Conservation (phyloP, 2,113 vertebrate genomes). For the Poeciliopsis turrubarensis region DNA sequence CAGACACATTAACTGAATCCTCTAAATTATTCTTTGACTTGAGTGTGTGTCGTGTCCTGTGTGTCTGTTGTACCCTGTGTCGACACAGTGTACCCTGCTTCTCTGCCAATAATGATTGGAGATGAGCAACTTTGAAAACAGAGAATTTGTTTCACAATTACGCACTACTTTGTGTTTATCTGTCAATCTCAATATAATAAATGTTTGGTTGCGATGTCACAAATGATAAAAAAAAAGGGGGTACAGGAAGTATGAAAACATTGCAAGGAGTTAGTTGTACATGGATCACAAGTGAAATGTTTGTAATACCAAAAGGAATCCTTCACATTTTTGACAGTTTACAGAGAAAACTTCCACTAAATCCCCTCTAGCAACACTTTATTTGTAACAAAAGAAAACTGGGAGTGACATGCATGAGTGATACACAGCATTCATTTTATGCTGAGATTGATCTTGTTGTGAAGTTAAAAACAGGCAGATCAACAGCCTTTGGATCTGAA, state of each 20-base stretch:
- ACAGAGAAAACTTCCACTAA: conserved; percentile 33
- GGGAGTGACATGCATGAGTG: conserved; percentile 26
- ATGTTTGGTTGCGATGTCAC: neutral
- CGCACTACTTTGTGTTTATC: neutral
- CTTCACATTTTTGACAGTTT: conserved; percentile 52
- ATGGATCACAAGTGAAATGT: conserved; percentile 18
- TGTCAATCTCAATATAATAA: neutral
- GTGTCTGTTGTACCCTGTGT: no score
- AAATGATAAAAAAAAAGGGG: neutral
- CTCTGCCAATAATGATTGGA: no score
- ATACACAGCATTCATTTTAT: conserved; percentile 27
- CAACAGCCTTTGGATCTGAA: conserved; percentile 10
- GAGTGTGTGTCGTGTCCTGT: no score
- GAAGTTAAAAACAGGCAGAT: conserved; percentile 30
- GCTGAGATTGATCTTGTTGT: conserved; percentile 22
- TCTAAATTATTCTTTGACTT: neutral
- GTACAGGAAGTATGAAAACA: neutral
- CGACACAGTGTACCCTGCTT: no score
- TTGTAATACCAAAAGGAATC: conserved; percentile 18
- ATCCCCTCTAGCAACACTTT: conserved; percentile 34
- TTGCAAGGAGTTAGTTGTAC: neutral
- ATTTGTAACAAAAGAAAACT: neutral
- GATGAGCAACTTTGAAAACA: no score
- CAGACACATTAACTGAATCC: no score
- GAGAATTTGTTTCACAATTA: neutral